A percentile compares a stretch with the other conserved stretches of the same genome.
These are phyloP conservation scores for Desmodus rotundus DNA, from an alignment of 2,113 vertebrate genomes.

Conservation along the genomic window DNA sequence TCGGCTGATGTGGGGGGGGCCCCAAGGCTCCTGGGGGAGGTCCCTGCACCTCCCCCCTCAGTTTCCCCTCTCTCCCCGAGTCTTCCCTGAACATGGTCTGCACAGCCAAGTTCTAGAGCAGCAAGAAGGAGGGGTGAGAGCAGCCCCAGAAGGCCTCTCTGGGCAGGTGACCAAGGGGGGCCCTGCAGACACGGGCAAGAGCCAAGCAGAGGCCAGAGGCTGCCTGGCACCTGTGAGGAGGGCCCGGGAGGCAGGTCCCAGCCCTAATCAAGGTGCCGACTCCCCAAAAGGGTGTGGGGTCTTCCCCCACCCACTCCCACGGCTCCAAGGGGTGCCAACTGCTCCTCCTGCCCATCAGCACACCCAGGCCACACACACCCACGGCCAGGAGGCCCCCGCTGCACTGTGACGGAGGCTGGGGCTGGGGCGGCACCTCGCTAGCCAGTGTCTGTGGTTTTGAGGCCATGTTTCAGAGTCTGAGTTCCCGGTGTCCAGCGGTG, in stretches of 20 bases:
- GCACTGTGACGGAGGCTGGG: neutral
- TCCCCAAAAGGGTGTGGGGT: neutral
- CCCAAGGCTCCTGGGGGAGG: neutral
- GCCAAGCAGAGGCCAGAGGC: neutral
- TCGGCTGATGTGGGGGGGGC: accelerated
- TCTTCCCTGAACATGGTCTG: neutral
- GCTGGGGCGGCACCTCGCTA: neutral
- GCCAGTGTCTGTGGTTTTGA: neutral
- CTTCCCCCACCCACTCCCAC: neutral
- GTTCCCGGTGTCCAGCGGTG: neutral
- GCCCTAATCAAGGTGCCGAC: neutral
- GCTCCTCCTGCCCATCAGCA: neutral
- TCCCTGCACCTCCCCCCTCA: neutral
- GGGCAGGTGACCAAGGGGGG: neutral
- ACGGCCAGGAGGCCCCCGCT: too few relatives aligned
- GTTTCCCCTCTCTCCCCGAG: too few relatives aligned
- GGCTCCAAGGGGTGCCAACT: neutral
- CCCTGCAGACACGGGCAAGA: neutral
- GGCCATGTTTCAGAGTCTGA: neutral
- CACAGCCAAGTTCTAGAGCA: too few relatives aligned
- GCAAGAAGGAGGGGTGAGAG: neutral
- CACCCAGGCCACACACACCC: neutral
- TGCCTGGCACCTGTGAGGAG: neutral
- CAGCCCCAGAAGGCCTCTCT: neutral
- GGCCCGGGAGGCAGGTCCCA: neutral